Evolutionary conservation across 1,140 invertebrate genomes (phyloP).

Genomic region (Colletes latitarsis): DNA sequence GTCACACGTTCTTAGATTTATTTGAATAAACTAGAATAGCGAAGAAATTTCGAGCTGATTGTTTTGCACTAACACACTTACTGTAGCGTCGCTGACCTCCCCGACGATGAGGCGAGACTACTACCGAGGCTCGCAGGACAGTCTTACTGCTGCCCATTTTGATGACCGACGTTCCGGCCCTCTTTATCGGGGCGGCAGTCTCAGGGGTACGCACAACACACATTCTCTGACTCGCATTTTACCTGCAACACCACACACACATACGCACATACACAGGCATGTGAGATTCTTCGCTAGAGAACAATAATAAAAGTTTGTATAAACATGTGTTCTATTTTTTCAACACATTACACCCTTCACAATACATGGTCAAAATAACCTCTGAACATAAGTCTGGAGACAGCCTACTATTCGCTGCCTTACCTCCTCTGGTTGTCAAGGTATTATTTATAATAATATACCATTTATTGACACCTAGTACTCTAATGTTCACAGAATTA

Average conservation of each 20-base stretch:
- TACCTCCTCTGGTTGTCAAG: no score
- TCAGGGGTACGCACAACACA: slow-evolving; percentile 80
- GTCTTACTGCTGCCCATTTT: slow-evolving; percentile 84
- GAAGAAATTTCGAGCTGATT: slow-evolving; percentile 75
- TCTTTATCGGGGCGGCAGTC: slow-evolving; percentile 80
- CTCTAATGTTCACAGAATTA: not conserved
- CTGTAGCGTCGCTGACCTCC: slow-evolving; percentile 80
- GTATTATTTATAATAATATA: no score
- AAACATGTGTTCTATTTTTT: no score
- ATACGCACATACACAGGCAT: not conserved
- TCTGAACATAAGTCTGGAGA: no score
- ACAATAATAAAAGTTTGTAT: no score
- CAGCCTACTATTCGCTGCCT: no score
- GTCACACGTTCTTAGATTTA: not conserved
- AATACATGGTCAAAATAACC: no score
- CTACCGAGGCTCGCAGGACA: slow-evolving; percentile 93
- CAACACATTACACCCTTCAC: no score
- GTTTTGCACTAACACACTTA: slow-evolving; percentile 80
- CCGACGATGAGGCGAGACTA: slow-evolving; percentile 91
- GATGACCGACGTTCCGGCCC: slow-evolving; percentile 78
- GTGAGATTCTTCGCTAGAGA: no score
- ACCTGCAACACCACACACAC: slow-evolving; percentile 45
- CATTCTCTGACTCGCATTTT: slow-evolving; percentile 66
- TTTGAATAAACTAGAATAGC: slow-evolving; percentile 61
- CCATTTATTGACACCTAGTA: no score